Evolutionary conservation across 1,140 invertebrate genomes (phyloP).

Genomic region (Hycleus phaleratus): DNA sequence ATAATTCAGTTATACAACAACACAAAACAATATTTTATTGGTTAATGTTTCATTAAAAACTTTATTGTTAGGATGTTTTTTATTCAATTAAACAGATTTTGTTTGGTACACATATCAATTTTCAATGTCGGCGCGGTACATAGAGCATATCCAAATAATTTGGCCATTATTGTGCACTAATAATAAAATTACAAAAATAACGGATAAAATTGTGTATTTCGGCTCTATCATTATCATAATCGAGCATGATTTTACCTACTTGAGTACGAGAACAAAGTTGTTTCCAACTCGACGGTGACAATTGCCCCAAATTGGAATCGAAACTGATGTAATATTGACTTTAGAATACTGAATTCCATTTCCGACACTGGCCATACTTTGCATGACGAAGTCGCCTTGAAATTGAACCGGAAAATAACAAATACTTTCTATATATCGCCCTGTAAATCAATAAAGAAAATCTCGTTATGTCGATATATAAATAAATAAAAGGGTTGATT

Average conservation of each 20-base stretch:
- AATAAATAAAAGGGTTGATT: neutral
- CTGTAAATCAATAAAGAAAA: constrained; percentile 20
- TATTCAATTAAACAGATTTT: no score
- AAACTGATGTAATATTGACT: constrained; percentile 55
- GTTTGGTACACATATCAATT: constrained; percentile 5
- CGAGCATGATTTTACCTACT: constrained; percentile 40
- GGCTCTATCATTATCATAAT: no score
- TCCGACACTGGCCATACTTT: constrained; percentile 43
- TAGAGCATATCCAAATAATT: constrained; percentile 15
- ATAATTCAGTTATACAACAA: no score
- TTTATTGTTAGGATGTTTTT: no score
- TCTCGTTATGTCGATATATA: neutral
- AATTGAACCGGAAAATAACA: constrained; percentile 64
- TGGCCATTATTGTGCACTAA: constrained; percentile 9
- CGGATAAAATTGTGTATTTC: neutral
- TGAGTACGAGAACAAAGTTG: constrained; percentile 57
- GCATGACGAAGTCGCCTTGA: constrained; percentile 60
- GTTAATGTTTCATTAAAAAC: no score
- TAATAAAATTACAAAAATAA: neutral
- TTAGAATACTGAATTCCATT: constrained; percentile 53
- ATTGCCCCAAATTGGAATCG: constrained; percentile 61
- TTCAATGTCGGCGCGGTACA: constrained; percentile 12
- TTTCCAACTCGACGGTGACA: constrained; percentile 54
- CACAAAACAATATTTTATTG: no score
- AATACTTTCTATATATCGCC: constrained; percentile 28